Evolutionary conservation across 2,113 vertebrate species (phyloP).

Genomic region (Sus scrofa): T2T-Sscrofa CM000827.6:54200501-54201000

Average conservation of each 20-base stretch:
- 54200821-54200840: not conserved
- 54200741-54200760: not conserved
- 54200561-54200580: not conserved
- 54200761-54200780: not conserved
- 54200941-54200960: not conserved
- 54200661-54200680: not conserved
- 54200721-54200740: not conserved
- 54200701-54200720: not conserved
- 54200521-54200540: not conserved
- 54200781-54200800: not conserved
- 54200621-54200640: not conserved
- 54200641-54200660: not conserved
- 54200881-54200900: not conserved
- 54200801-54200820: not conserved
- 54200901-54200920: not conserved
- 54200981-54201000: not conserved
- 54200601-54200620: not conserved
- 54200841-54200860: not conserved
- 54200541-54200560: rapidly evolving
- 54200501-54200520: not conserved
- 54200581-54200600: not conserved
- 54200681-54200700: not conserved
- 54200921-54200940: not conserved
- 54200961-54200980: not conserved
- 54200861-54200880: not conserved